Evolutionary conservation across 2,888 invertebrate species (phyloP), one percentile per base, ranked within the genome.

Genomic region (Meta bourneti): DNA sequence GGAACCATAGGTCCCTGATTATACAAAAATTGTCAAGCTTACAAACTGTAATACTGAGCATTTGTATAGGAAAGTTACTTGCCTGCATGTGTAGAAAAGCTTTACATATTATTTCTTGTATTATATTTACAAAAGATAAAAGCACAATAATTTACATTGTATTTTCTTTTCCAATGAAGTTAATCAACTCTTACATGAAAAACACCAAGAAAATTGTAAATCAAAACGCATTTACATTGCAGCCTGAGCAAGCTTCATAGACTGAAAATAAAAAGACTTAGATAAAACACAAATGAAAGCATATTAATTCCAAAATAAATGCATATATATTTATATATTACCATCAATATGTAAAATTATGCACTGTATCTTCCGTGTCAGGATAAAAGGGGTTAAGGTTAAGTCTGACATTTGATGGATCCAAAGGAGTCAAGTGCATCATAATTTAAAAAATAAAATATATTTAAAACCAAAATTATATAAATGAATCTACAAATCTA

Each of bases 231-330:
- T 86, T 87, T 74, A 93, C 90, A 93, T 91, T 13, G 93, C 88
- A 69, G 93, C 93, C 83, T 93, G 93, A 51, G 93, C 93, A 69
- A 93, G 84, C 82, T 90, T 93, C 91, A 93, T 75, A 1, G 91
- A 91, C 93, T 93, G 71, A 61, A 88, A 79, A 80, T 48, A 71
- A 79, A 88, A 48, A 52, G 74, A 49, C 7, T 61, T 2, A 72
- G 19, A 48, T 54, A 74, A 49, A 16, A 49, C 69, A 13, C 20
- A 16, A 70, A 70, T 34, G 7, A 52, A 9, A 78, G 52, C 51
- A 49, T 49, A 16, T 74, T 61, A 9, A 61, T 16, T 61, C 61
- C 16, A 16, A 61, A 61, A 61, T 61, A 61, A 34, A 34, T 34
- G 34, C 34, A 34, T 34, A 4, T 34, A 2, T 34, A 34, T 34